Evolutionary conservation across 2,797 vertebrate species (phyloP).

Genomic region (Gastrophryne carolinensis): DNA sequence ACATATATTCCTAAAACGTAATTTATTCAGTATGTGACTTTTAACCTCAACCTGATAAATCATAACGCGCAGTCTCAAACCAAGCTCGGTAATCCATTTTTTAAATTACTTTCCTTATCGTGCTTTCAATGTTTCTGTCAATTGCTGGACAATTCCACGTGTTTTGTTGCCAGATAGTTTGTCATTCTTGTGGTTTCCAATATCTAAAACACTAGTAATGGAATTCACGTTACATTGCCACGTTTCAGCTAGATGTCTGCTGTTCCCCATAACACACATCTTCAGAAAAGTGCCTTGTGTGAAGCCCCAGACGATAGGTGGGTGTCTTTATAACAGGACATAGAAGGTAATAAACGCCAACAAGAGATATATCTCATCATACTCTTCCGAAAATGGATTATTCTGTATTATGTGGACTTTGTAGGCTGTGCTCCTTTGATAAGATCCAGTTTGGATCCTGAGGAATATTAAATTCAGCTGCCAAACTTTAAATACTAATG

Average conservation of each 20-base stretch:
- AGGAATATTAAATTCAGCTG: too few relatives aligned
- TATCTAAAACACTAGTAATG: conserved; percentile 9
- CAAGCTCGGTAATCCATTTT: neutral
- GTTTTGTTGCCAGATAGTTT: conserved; percentile 8
- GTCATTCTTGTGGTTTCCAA: conserved; percentile 8
- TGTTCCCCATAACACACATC: neutral
- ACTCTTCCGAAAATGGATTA: too few relatives aligned
- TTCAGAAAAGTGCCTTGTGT: neutral
- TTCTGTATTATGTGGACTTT: too few relatives aligned
- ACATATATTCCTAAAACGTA: too few relatives aligned
- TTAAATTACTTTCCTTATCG: neutral
- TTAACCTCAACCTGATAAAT: neutral
- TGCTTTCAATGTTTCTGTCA: neutral
- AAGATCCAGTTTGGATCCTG: too few relatives aligned
- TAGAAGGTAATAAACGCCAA: too few relatives aligned
- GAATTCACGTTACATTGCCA: conserved; percentile 31
- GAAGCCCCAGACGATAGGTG: neutral
- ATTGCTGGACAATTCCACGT: neutral
- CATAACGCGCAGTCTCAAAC: neutral
- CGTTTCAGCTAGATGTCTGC: neutral
- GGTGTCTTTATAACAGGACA: too few relatives aligned
- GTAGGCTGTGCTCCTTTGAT: too few relatives aligned
- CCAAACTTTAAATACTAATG: too few relatives aligned
- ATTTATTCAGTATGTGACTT: neutral
- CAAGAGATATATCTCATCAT: too few relatives aligned